Evolutionary conservation across 2,113 vertebrate genomes (phyloP), one percentile per base, ranked within the genome.

Genomic region (Pyxicephalus adspersus): DNA sequence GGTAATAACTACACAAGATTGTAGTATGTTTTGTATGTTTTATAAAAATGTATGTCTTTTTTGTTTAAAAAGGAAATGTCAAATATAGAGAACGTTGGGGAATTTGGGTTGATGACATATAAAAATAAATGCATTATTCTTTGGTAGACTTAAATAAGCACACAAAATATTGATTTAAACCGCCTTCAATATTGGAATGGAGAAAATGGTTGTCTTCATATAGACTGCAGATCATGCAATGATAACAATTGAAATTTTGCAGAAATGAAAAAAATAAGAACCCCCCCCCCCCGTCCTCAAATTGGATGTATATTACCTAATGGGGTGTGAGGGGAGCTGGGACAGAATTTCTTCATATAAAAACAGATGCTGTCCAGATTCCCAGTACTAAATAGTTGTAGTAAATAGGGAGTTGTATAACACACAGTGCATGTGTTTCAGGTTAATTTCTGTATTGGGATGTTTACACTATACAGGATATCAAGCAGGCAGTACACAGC

Each of bases 1-100:
- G 83, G 94, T 95, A 66, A 89, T 76, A 45, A 38, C 38, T 38
- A 1, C 8, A 38, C 8, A 38, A 9, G 38, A n/a, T 38, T 38
- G 7, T 38, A 38, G 8, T 38, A 9, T 38, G 38, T 38, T 38
- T 38, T 38, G 11, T 38, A 38, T 38, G 11, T 38, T 9, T 9
- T 38, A 45, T 45, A 13, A 13, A 13, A 4, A 6, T 34, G 31
- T 45, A 3, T 45, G 38, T 45, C 38, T 8, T 45, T 13, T 13
- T 13, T 45, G 38, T 45, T 13, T 45, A 45, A 15, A 45, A 13
- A 13, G 9, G 15, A 15, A 13, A 45, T 45, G 38, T 45, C 15
- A 9, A 3, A 13, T 45, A 45, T 45, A 45, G 2, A 45, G 38
- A 45, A 15, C 2, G 4, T 38, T 13, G 8, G 38, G 38, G 11